These are phyloP conservation scores for Larimichthys polyactis DNA, from an alignment of 2,113 vertebrate species.

Conservation along the genomic window DNA sequence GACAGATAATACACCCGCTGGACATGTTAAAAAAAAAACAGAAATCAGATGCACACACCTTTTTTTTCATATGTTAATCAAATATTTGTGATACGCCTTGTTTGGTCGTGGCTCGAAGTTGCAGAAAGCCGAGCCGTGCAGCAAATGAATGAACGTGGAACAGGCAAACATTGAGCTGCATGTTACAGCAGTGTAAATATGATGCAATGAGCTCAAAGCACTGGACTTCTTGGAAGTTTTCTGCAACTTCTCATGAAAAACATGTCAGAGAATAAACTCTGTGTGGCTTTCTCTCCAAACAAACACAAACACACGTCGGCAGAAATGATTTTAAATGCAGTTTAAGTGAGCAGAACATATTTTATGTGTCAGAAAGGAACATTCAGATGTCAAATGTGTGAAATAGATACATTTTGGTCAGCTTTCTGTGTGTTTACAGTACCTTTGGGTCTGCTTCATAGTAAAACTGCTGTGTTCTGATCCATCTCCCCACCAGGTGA, in stretches of 20 bases:
- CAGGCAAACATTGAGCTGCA: conserved; percentile 1
- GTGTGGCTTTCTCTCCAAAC: neutral
- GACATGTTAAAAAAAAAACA: neutral
- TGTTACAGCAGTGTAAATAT: conserved; percentile 1
- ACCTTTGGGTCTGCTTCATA: conserved; percentile 95
- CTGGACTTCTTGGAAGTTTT: neutral
- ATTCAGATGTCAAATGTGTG: neutral
- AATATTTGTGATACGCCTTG: neutral
- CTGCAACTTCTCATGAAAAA: neutral
- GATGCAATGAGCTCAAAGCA: conserved; percentile 23
- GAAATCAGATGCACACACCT: neutral
- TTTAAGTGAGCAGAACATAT: neutral
- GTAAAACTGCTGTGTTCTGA: conserved; percentile 95
- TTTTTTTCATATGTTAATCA: neutral
- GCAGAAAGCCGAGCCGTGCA: neutral
- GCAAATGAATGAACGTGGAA: neutral
- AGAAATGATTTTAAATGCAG: neutral
- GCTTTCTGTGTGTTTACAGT: neutral
- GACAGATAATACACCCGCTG: conserved; percentile 97
- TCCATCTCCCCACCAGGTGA: conserved; percentile 95
- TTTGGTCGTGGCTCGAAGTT: neutral
- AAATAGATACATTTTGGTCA: neutral
- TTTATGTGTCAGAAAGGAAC: neutral
- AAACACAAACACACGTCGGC: neutral
- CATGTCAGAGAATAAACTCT: neutral